Conservation (phyloP, 1,140 invertebrate genomes). For the Pentalonia nigronervosa region DNA sequence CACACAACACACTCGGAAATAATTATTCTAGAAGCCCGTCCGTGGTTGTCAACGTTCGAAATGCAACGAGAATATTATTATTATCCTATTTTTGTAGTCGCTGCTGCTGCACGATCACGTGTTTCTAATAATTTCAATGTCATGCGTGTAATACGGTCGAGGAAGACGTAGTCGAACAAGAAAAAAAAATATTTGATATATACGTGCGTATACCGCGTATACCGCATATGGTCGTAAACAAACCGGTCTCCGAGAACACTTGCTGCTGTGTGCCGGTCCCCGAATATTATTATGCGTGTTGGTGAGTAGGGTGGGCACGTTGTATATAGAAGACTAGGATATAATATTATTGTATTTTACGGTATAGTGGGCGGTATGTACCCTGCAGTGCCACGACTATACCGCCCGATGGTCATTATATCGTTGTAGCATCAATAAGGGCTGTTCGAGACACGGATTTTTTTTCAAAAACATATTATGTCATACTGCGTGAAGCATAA, state of each 20-base stretch:
- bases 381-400: not conserved
- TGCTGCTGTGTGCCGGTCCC: not conserved
- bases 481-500: not conserved
- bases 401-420: not conserved
- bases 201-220: not conserved
- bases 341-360: not conserved
- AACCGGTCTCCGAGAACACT: slow-evolving; percentile 40
- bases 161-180: not conserved
- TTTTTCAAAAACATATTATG: not conserved
- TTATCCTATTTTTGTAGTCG: not conserved
- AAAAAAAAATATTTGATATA: slow-evolving; percentile 6
- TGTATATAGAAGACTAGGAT: not conserved
- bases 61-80: not conserved
- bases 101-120: not conserved
- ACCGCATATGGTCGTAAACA: slow-evolving; percentile 40
- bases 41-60: not conserved
- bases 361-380: too few species aligned
- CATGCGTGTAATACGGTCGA: not conserved
- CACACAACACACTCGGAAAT: not conserved
- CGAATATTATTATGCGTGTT: not conserved
- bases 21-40: not conserved
- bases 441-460: not conserved
- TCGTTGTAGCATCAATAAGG: not conserved
- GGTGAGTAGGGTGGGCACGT: too few species aligned
- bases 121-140: not conserved